Evolutionary conservation across 2,888 invertebrate genomes (phyloP), one percentile per base, ranked within the genome.

Genomic region (Ennomos quercinarius): DNA sequence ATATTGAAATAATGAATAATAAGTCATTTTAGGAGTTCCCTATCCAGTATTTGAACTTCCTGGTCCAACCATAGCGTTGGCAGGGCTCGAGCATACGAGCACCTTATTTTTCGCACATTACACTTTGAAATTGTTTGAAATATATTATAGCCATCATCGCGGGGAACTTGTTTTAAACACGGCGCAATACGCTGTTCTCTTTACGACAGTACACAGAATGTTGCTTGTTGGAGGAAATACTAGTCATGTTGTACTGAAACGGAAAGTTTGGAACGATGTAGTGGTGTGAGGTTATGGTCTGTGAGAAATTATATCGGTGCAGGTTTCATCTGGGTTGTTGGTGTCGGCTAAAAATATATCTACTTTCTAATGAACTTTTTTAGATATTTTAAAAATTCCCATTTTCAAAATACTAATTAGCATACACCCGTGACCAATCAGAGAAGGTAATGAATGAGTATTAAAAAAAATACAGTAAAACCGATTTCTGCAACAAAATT

Each of bases 71-170:
- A 53, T 61, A 64, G 68, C 71, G 70, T 67, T 71, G 72, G 73
- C 74, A 70, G 63, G 58, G 70, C 63, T 54, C 39, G 64, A 70
- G 81, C 80, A 82, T 83, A 83, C 81, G 81, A 83, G 85, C 81
- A 84, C 84, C 89, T 88, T 86, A 90, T 90, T 90, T 91, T 88
- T 89, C 89, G 88, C 87, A 76, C 86, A 89, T 91, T 89, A 88
- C 87, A 87, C 90, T 86, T 85, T 80, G 84, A 89, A 85, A 90
- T 89, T 89, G 89, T 89, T 86, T 83, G 83, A 87, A 88, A 87
- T 86, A 87, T 84, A 85, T 85, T 86, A 83, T 78, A 78, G 79
- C 78, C 77, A 77, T 80, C 84, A 81, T 77, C 77, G 76, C 67
- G 68, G 65, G 68, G 74, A 80, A 83, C 81, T 82, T 80, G 76